Percentiles rank a stretch among this genome's conserved stretches.
phyloP scores from a whole-genome alignment of 1,140 invertebrate genomes.

The Aphis craccivora region DNA sequence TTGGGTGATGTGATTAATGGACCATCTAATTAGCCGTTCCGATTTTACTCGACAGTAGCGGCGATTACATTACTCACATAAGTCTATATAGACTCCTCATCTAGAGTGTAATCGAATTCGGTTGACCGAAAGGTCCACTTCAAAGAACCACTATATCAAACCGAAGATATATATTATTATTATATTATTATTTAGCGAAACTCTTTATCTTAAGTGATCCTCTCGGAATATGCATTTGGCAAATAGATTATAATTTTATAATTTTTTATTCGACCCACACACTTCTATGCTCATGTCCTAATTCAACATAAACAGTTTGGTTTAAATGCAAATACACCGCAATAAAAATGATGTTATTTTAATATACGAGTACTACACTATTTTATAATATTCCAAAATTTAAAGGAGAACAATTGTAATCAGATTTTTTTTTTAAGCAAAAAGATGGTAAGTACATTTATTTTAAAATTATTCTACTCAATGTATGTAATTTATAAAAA shows the following conservation, averaged over 20 bases:
- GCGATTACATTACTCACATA: constrained; percentile 9
- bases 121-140: constrained; percentile 50
- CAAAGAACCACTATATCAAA: not conserved
- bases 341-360: too few species aligned
- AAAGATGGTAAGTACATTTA: not conserved
- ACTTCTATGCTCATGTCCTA: not conserved
- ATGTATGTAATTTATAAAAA: not conserved
- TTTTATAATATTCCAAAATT: not conserved
- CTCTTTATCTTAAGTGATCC: constrained; percentile 11
- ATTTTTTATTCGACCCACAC: not conserved
- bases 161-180: constrained; percentile 9
- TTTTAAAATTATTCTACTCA: not conserved
- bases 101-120: constrained; percentile 30
- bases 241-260: constrained; percentile 14
- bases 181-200: constrained; percentile 21
- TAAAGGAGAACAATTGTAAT: not conserved
- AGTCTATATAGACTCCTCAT: not conserved
- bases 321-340: not conserved
- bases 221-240: not conserved
- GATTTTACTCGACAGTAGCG: constrained; percentile 32
- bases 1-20: constrained; percentile 42
- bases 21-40: constrained; percentile 40
- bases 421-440: not conserved
- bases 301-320: not conserved
- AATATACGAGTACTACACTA: too few species aligned